Base-by-base conservation (phyloP, 2,797 vertebrate genomes). In the Sebastiscus tertius region DNA sequence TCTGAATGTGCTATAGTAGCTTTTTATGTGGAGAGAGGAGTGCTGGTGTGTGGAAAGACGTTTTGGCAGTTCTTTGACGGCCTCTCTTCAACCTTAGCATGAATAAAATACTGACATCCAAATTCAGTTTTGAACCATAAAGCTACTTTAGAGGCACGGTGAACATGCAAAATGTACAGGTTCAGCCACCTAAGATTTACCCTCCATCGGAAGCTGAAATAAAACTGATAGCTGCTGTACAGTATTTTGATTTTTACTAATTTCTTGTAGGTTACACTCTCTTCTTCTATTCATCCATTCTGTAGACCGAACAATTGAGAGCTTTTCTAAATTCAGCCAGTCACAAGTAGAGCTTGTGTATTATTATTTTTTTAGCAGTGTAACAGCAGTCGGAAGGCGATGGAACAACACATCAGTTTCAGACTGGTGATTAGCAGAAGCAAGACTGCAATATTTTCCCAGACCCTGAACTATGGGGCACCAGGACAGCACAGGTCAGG, bases 61-160 rank as follows among this genome's bases (percentile, higher is more conserved):
- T 63, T 77, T 71, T 59, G 34, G 36, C 54, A 52, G 11, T 34
- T 59, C 75, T 73, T 58, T 72, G 63, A 65, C 29, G 60, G 24
- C 22, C 24, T 75, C 46, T 75, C 42, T 64, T 72, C 75, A 72
- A 63, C 27, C 61, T 64, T 12, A 24, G 10, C 61, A 59, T 64
- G 39, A 81, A 61, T 62, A 66, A 69, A 64, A 39, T 2, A 42
- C 42, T 24, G 42, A 74, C 20, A 70, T 69, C 73, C n/a, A 79
- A 81, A 64, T 79, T n/a, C 18, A 79, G 39, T 70, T 75, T 56
- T 31, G 20, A 55, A 58, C 10, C 36, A 55, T 31, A 75, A 70
- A 54, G 67, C 60, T 65, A 61, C 13, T 62, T 68, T n/a, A n/a
- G 27, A 65, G 18, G 13, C 12, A 27, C 0, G 1, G 36, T 33